These are phyloP conservation scores for Syrmaticus mikado DNA, from an alignment of 2,113 vertebrate genomes.

Conservation along the genomic window DNA sequence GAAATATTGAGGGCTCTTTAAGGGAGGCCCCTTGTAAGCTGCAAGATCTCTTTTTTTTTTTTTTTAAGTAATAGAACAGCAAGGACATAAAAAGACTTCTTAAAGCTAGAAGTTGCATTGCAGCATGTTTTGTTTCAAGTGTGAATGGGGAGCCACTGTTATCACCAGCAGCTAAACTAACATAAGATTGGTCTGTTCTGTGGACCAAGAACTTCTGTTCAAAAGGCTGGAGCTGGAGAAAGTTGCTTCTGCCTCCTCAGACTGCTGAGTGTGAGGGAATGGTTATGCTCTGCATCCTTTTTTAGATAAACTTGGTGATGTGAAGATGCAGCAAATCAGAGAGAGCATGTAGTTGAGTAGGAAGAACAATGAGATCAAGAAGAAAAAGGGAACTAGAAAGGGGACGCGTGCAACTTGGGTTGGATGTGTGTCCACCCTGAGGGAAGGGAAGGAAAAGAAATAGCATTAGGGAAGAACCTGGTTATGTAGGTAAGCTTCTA, in stretches of 20 bases:
- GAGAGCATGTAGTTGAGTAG: background rate
- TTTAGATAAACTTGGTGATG: background rate
- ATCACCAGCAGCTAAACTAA: background rate
- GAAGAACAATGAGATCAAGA: background rate
- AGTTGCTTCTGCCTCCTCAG: background rate
- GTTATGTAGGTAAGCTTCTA: background rate
- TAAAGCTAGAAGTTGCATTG: background rate
- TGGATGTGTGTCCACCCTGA: background rate
- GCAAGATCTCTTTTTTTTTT: rapidly evolving
- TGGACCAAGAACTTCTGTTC: background rate
- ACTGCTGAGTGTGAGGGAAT: background rate
- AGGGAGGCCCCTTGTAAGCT: background rate
- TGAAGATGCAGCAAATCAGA: background rate
- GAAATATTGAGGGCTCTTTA: background rate
- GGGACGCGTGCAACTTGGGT: background rate
- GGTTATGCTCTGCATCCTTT: background rate
- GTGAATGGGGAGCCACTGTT: background rate
- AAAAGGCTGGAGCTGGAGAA: background rate
- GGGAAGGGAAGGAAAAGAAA: background rate
- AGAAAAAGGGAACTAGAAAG: background rate
- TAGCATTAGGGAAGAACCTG: background rate
- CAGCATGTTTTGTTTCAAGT: background rate
- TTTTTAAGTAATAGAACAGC: background rate
- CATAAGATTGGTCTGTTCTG: background rate
- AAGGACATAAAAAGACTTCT: background rate